These are phyloP conservation scores for Enteromius viviparus DNA, from an alignment of 2,797 vertebrate genomes.

Conservation along the genomic window DNA sequence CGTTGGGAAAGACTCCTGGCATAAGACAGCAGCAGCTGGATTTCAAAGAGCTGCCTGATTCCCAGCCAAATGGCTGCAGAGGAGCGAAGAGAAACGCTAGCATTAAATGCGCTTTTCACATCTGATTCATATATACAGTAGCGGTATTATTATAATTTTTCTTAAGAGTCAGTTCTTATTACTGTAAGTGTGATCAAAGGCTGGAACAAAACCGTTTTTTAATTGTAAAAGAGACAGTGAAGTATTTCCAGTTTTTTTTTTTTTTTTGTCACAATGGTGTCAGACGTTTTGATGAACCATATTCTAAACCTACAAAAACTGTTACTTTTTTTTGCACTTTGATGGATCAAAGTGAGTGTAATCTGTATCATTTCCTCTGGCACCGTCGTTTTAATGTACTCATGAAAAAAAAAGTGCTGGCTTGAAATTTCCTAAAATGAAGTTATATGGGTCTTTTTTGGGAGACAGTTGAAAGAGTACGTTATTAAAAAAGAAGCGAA, in stretches of 20 bases:
- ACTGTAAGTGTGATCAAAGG: constrained; percentile 49
- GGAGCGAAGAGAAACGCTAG: constrained; percentile 31
- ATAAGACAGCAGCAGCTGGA: constrained; percentile 69
- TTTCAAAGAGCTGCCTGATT: constrained; percentile 73
- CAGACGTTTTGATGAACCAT: constrained; percentile 45
- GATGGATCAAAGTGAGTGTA: constrained; percentile 52
- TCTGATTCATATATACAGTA: constrained; percentile 45
- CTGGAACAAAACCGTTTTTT: constrained; percentile 19
- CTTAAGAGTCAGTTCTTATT: constrained; percentile 38
- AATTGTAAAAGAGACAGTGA: constrained; percentile 39
- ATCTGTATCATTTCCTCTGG: constrained; percentile 53
- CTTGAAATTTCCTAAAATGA: constrained; percentile 41
- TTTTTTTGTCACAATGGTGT: constrained; percentile 22
- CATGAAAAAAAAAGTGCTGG: constrained; percentile 21
- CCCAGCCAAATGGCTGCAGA: constrained; percentile 63
- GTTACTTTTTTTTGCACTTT: constrained; percentile 46
- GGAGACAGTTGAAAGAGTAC: constrained; percentile 18
- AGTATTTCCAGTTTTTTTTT: constrained; percentile 15
- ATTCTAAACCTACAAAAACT: constrained; percentile 50
- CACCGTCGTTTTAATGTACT: constrained; percentile 29
- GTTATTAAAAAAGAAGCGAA: constrained; percentile 43
- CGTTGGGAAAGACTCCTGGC: constrained; percentile 81
- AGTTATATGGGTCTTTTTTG: constrained; percentile 37
- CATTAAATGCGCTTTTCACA: constrained; percentile 34
- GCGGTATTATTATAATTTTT: constrained; percentile 28